Evolutionary conservation across 2,888 invertebrate genomes (phyloP).

Genomic region (Phytoseiulus persimilis): DNA sequence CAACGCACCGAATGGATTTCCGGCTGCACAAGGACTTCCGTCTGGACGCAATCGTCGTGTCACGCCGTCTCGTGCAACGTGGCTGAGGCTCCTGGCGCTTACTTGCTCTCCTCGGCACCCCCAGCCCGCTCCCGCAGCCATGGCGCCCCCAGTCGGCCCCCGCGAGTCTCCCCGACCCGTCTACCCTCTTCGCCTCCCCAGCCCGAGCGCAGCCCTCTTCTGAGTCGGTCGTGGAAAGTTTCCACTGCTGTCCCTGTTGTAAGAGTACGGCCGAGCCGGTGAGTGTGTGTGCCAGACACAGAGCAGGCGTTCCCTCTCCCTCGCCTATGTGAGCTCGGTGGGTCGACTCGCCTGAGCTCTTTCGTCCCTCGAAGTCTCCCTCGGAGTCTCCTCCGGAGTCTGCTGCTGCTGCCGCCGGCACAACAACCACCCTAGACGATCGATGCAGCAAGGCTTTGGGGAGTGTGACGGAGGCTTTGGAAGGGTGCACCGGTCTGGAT

Average conservation of each 20-base stretch:
- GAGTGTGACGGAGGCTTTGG: not conserved
- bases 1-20: not conserved
- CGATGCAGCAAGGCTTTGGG: not conserved
- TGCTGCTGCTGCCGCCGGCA: not conserved
- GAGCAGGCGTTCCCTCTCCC: not conserved
- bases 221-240: constrained; percentile 32
- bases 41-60: not conserved
- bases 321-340: not conserved
- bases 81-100: not conserved
- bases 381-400: not conserved
- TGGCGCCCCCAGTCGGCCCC: not conserved
- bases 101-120: not conserved
- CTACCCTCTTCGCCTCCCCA: not conserved
- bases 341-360: not conserved
- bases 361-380: not conserved
- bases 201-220: not conserved
- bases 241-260: constrained; percentile 25
- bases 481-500: not conserved
- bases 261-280: not conserved
- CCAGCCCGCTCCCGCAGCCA: not conserved
- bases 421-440: not conserved
- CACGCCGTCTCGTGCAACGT: not conserved
- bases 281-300: not conserved
- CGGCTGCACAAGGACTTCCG: not conserved
- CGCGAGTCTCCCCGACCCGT: not conserved